Base-by-base conservation (phyloP, 1,140 invertebrate genomes). In the Anoplophora glabripennis region DNA sequence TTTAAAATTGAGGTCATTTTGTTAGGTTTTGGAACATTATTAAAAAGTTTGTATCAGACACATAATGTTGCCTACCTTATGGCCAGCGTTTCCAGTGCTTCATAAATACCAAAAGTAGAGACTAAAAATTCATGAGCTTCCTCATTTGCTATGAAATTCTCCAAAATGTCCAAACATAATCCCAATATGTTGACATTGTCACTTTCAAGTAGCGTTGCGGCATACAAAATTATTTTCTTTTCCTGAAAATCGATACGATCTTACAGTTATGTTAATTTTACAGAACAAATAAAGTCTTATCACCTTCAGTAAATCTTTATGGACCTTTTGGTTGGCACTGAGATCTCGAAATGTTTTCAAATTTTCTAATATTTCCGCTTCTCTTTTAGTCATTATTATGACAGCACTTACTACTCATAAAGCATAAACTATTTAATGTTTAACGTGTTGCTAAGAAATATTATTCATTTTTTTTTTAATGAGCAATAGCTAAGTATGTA, bases 111-210 rank as follows among this genome's bases (percentile, higher is more conserved):
- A 58, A 67, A 67, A 15, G 53, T 65, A 4, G 41, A 46, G 12
- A 63, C 51, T 4, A 67, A 9, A 36, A 36, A 14, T 11, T 40
- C 21, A 47, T 67, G 57, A 36, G 12, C 46, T 11, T 56, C 35
- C 8, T 49, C 34, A 36, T 65, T 67, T 7, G 47, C 12, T 1
- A 67, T 34, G 28, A 63, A 64, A 59, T 63, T 61, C 38, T 65
- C 63, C 18, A 67, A 17, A 17, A 67, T 65, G 35, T 67, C 65
- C 35, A 67, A 44, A 45, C 59, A 67, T 9, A 67, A 38, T 33
- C 42, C 35, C 1, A 65, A 14, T 7, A 65, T 34, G 2, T 18
- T 36, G 7, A 45, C 12, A 44, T 60, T 42, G 4, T 47, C 34
- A 18, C 34, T 46, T 15, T 67, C 65, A 28, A 61, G 21, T 18